Percentiles rank a stretch among this genome's conserved stretches.
Conservation (phyloP, 2,888 invertebrate genomes). For the Euspilapteryx auroguttella region DNA sequence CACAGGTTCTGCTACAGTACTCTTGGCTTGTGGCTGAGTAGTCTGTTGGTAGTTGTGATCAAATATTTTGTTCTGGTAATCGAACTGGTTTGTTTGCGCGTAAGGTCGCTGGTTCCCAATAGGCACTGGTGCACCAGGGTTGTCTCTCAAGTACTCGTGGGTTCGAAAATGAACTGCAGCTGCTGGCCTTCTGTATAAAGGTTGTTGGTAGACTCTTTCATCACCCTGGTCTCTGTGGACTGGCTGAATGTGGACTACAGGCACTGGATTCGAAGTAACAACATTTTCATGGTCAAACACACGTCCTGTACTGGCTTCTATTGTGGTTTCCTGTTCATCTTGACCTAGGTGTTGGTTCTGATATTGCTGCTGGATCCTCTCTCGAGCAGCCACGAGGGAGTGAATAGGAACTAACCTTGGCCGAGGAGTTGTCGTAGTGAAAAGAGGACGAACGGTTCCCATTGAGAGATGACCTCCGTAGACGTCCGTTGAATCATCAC, state of each 20-base stretch:
- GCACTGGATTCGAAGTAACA: conserved; percentile 54
- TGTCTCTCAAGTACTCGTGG: conserved; percentile 47
- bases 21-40: conserved; percentile 20
- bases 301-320: conserved; percentile 56
- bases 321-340: conserved; percentile 42
- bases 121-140: conserved; percentile 46
- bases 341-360: conserved; percentile 27
- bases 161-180: conserved; percentile 42
- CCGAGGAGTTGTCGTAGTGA: conserved; percentile 65
- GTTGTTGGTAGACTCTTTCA: conserved; percentile 32
- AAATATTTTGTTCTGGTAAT: conserved; percentile 45
- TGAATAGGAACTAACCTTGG: conserved; percentile 59
- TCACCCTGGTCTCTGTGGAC: conserved; percentile 34
- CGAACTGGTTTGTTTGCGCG: conserved; percentile 48
- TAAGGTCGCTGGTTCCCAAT: conserved; percentile 55
- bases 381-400: conserved; percentile 45
- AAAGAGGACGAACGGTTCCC: conserved; percentile 66
- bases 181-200: conserved; percentile 31
- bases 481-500: conserved; percentile 69
- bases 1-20: conserved; percentile 18
- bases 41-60: conserved; percentile 35
- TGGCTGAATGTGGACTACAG: conserved; percentile 59
- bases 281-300: conserved; percentile 45
- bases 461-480: conserved; percentile 68
- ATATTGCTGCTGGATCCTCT: conserved; percentile 47